Percentiles rank a stretch among this genome's conserved stretches.
phyloP scores from a whole-genome alignment of 2,888 invertebrate genomes.

The Ashinkailepas kermadecensis region DNA sequence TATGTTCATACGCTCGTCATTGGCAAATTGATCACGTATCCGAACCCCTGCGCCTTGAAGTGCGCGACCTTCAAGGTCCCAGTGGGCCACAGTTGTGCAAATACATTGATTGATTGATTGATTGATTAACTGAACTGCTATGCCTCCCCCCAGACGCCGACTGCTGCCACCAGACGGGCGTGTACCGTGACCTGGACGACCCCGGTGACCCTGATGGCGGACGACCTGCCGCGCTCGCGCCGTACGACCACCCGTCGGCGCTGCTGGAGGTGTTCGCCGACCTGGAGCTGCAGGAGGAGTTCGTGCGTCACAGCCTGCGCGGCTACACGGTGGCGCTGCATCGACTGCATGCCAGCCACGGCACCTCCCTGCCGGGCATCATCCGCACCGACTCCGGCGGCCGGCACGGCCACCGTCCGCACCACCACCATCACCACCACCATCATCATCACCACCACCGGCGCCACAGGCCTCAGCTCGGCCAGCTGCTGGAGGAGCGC shows the following conservation, averaged over 20 bases:
- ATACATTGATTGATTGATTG: too few species aligned
- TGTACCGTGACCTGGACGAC: neutral
- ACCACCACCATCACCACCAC: too few species aligned
- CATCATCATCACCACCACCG: neutral
- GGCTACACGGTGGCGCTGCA: neutral
- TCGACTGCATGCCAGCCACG: neutral
- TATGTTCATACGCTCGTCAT: too few species aligned
- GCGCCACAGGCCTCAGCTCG: neutral
- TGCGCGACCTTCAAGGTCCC: too few species aligned
- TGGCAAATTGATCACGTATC: too few species aligned
- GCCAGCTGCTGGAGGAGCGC: neutral
- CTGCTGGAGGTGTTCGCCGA: slow-evolving; percentile 4
- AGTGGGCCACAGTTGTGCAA: too few species aligned
- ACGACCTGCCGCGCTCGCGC: neutral
- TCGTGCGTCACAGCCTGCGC: neutral
- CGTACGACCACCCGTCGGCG: neutral
- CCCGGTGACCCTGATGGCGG: neutral
- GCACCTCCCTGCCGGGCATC: neutral
- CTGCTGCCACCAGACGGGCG: neutral
- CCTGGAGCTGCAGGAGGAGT: neutral
- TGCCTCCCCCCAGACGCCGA: neutral
- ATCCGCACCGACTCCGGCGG: neutral
- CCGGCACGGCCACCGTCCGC: neutral
- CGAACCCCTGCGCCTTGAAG: too few species aligned
- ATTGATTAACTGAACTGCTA: too few species aligned